Conservation (phyloP, 2,113 vertebrate species). For the Mesoclemmys tuberculata region DNA sequence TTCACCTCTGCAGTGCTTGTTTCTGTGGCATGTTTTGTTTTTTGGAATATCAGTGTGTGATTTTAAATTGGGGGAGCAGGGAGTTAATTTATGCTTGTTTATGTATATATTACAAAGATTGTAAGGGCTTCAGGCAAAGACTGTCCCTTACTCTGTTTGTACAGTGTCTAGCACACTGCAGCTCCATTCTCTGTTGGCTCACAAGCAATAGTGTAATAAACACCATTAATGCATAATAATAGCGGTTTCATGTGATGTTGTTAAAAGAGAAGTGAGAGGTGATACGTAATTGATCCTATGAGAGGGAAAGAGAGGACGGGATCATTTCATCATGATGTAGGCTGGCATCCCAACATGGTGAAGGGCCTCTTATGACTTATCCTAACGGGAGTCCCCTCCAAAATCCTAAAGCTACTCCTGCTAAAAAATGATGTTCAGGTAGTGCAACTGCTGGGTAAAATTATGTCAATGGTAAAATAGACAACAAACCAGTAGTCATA, state of each 20-base stretch:
- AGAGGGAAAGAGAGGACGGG: background rate
- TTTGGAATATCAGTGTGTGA: background rate
- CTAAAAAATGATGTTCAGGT: background rate
- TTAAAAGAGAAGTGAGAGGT: background rate
- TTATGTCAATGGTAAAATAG: background rate
- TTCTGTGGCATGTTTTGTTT: background rate
- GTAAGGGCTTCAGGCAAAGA: background rate
- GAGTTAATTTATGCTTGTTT: background rate
- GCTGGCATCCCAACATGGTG: background rate
- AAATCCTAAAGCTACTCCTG: background rate
- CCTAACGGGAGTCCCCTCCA: background rate
- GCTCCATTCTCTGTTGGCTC: background rate
- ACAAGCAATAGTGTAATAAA: background rate
- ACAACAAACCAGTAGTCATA: background rate
- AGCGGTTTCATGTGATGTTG: background rate
- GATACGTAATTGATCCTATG: background rate
- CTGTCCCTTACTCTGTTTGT: background rate
- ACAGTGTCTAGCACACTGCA: background rate
- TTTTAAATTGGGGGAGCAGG: background rate
- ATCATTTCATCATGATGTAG: background rate
- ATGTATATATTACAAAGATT: background rate
- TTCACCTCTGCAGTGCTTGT: background rate
- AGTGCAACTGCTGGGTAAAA: background rate
- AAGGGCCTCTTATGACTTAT: background rate
- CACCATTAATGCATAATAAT: background rate